phyloP scores from a whole-genome alignment of 1,140 invertebrate species.

The Dreissena rostriformis region DNA sequence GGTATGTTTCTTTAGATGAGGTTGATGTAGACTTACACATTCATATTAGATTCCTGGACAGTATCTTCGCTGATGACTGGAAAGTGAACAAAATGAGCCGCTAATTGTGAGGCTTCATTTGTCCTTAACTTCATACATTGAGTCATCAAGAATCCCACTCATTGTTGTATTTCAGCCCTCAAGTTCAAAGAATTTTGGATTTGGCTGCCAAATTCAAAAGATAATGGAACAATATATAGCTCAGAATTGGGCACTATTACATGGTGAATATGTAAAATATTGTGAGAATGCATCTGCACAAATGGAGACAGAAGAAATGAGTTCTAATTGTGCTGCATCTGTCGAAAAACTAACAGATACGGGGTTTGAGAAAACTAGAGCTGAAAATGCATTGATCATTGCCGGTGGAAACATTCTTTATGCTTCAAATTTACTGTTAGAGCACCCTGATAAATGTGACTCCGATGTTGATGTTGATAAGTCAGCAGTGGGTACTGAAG shows the following conservation, averaged over 20 bases:
- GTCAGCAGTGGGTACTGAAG: neutral
- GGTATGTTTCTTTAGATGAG: slow-evolving; percentile 71
- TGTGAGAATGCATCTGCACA: neutral
- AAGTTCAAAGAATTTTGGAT: slow-evolving; percentile 67
- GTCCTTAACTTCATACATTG: slow-evolving; percentile 65
- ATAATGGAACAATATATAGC: slow-evolving; percentile 43
- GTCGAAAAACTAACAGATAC: slow-evolving; percentile 63
- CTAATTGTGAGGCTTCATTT: slow-evolving; percentile 66
- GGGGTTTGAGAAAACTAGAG: slow-evolving; percentile 61
- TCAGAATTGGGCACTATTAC: slow-evolving; percentile 26
- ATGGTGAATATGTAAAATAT: slow-evolving; percentile 16
- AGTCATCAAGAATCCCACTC: slow-evolving; percentile 63
- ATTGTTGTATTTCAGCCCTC: slow-evolving; percentile 71
- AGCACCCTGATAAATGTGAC: slow-evolving; percentile 47
- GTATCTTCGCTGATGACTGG: slow-evolving; percentile 69
- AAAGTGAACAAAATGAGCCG: slow-evolving; percentile 63
- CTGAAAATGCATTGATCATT: slow-evolving; percentile 64
- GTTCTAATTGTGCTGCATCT: neutral
- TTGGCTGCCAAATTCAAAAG: slow-evolving; percentile 70
- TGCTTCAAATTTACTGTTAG: slow-evolving; percentile 62
- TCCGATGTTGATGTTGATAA: neutral
- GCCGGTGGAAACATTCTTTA: slow-evolving; percentile 64
- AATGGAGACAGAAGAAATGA: slow-evolving; percentile 46
- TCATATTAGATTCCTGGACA: slow-evolving; percentile 63
- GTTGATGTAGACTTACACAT: slow-evolving; percentile 70